Percentiles rank a stretch among this genome's conserved stretches.
Conservation (phyloP, 30 jellyfish, hydroid and myxozoan species). For the Hydractinia symbiolongicarpus region DNA sequence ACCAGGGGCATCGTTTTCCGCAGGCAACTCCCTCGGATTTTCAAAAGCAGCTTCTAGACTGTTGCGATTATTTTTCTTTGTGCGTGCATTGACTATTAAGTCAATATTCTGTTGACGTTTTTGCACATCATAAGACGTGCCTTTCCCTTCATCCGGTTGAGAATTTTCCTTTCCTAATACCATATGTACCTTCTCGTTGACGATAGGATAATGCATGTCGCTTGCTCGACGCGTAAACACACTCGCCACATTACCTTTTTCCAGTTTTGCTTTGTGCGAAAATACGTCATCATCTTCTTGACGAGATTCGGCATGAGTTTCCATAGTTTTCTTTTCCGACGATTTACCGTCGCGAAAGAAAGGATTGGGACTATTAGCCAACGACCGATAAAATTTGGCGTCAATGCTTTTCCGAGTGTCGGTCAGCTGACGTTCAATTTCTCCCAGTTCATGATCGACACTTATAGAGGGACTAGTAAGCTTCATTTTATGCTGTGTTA, state of each 20-base stretch:
- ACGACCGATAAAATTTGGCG: conserved; percentile 85
- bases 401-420: conserved; percentile 95
- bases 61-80: conserved; percentile 6
- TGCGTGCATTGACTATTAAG: background rate
- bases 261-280: background rate
- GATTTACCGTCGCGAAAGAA: conserved; percentile 26
- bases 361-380: conserved; percentile 57
- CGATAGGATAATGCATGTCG: conserved; percentile 4
- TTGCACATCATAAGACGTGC: background rate
- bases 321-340: conserved; percentile 3
- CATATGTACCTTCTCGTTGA: conserved; percentile 6
- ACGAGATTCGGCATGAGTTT: conserved; percentile 12
- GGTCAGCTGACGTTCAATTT: conserved; percentile 71
- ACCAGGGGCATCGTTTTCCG: background rate
- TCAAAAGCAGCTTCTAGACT: conserved; percentile 36
- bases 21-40: conserved; percentile 24
- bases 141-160: too few species aligned
- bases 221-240: background rate
- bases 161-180: background rate
- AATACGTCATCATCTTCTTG: conserved; percentile 17
- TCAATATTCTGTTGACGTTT: background rate
- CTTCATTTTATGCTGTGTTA: background rate
- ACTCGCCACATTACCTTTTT: background rate
- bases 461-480: conserved; percentile 33
- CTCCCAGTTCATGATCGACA: conserved; percentile 83